Base-by-base conservation (phyloP, 2,113 vertebrate genomes). In the Grallaria varia region DNA sequence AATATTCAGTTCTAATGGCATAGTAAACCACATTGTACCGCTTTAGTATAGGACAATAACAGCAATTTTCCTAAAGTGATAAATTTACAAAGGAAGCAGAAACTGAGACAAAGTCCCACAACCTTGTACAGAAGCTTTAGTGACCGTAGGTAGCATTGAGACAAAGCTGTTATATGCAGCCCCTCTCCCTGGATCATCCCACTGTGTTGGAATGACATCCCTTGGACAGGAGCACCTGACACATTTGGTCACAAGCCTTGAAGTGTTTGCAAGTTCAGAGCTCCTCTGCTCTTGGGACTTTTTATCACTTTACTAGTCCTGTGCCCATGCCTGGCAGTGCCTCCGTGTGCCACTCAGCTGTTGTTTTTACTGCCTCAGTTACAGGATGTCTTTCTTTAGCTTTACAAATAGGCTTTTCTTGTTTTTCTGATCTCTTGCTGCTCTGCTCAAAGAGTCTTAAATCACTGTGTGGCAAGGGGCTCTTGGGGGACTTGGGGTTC, bases 131-230 rank as follows among this genome's bases (percentile, higher is more conserved):
- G 13, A 78, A 22, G 3, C 39, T 69, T 44, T 20, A 60, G 50
- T 42, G 37, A 22, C 14, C 6, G 27, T 14, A 67, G 40, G 16
- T n/a, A 79, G 62, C 30, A 14, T 7, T 3, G 8, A 75, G 31
- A 49, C 44, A 55, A 14, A 0, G 0, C 27, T 27, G 24, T 33
- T 35, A 7, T 5, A 30, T 2, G 1, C 12, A 63, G 39, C 11
- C 58, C 5, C 35, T 55, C 44, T 81, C 4, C 39, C 49, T 5
- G 1, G 14, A 45, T 37, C 22, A 16, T 40, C 25, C 20, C 12
- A 33, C 33, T 15, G 4, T 31, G 20, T 31, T 50, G 33, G 39
- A 45, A 40, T 30, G 30, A 71, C 37, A 66, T 82, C 9, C 19
- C 27, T 37, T 17, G 45, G 27, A 28, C 37, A 52, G 35, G 44